Base-by-base conservation (phyloP, 2,113 vertebrate species). In the Salvelinus alpinus region DNA sequence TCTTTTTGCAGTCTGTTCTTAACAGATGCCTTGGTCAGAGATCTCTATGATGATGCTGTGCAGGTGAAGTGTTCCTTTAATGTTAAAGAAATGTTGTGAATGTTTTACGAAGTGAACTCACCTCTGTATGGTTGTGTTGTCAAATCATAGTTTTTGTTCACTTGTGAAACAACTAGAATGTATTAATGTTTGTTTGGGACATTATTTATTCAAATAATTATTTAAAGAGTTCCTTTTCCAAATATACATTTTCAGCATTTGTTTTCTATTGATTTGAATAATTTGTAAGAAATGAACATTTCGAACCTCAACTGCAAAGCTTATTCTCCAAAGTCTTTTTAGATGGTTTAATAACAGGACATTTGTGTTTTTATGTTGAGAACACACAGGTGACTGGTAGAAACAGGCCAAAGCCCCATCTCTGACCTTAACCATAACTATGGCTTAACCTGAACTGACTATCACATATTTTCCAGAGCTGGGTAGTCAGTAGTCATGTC, bases 121-220 rank as follows among this genome's bases (percentile, higher is more conserved):
- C 76, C 73, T 86, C 67, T 25, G 68, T 74, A 83, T 88, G 87
- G 76, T 78, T 83, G 38, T 73, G 71, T 70, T 68, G 77, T 77
- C 75, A 22, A 24, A 54, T 69, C 31, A 84, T 71, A 86, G 81
- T 78, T 68, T 78, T 13, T 86, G 9, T 87, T 74, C 82, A 79
- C 80, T 80, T 80, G 77, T 82, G 24, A 82, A 88, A 91, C 88
- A 88, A 87, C 83, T 74, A 80, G 91, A 92, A 88, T 92, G 88
- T 91, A 90, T 86, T 88, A 89, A 91, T 87, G 90, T 81, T 82
- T 78, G 79, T 88, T 90, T 88, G 34, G 81, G 74, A 85, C 86
- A 88, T 85, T 91, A 92, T 92, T 93, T 92, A 93, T 93, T 93
- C 88, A 91, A 92, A 92, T 85, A 7, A 81, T 90, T 90, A 93